These are phyloP conservation scores for Cacajao melanocephalus DNA, from an alignment of 2,797 vertebrate genomes.

Conservation along the genomic window DNA sequence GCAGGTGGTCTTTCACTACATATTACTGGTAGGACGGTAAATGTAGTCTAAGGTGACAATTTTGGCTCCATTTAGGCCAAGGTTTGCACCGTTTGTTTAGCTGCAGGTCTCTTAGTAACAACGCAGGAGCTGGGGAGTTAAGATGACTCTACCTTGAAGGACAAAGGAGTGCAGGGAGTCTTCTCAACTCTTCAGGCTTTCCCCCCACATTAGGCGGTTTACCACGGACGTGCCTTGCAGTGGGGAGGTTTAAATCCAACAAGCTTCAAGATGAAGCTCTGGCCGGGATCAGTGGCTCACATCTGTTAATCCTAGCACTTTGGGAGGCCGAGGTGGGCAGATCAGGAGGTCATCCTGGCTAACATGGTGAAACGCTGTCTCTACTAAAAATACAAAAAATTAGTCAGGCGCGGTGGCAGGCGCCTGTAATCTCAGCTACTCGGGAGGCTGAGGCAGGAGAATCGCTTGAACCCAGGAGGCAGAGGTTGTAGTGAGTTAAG, in stretches of 20 bases:
- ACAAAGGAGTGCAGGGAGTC: neutral
- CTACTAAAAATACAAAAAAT: neutral
- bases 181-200: neutral
- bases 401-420: rapidly evolving
- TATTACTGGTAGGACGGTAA: neutral
- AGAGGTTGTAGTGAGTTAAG: neutral
- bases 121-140: neutral
- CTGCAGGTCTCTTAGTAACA: neutral
- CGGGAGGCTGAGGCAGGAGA: neutral
- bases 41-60: neutral
- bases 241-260: neutral
- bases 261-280: neutral
- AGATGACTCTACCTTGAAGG: neutral
- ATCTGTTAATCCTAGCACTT: neutral
- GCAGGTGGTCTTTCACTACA: neutral
- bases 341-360: neutral
- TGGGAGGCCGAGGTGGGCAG: neutral
- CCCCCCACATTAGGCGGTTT: neutral
- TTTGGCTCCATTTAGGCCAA: neutral
- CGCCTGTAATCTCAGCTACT: neutral
- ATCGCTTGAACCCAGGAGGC: neutral
- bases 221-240: neutral
- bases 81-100: neutral
- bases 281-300: neutral
- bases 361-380: neutral